A percentile compares a stretch with the other conserved stretches of the same genome.
Evolutionary conservation across 1,140 invertebrate species (phyloP).

Genomic region (Saccostrea glomerata): DNA sequence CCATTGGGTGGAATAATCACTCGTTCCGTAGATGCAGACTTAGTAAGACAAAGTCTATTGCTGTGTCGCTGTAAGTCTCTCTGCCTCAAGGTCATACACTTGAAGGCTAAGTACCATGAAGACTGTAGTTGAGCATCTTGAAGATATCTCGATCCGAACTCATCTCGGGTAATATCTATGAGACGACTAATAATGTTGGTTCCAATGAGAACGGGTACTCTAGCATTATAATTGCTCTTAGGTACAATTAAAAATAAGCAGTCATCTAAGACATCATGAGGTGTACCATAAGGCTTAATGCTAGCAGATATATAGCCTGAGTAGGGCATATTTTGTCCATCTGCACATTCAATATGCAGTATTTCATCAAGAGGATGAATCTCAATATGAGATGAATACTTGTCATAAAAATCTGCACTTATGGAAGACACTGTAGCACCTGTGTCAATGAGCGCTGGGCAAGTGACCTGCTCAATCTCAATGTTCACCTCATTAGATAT

Average conservation of each 20-base stretch:
- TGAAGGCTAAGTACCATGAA: neutral
- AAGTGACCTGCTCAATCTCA: slow-evolving; percentile 27
- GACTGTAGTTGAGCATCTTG: neutral
- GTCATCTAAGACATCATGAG: neutral
- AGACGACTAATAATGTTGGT: too few species aligned
- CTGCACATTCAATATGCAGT: slow-evolving; percentile 56
- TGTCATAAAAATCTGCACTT: slow-evolving; percentile 41
- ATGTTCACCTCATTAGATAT: neutral
- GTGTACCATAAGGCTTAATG: neutral
- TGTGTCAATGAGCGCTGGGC: slow-evolving; percentile 52
- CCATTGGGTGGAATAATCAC: neutral
- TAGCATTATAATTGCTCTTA: neutral
- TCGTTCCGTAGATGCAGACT: neutral
- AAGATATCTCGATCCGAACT: neutral
- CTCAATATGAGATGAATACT: slow-evolving; percentile 18
- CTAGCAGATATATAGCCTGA: slow-evolving; percentile 52
- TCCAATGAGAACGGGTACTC: too few species aligned
- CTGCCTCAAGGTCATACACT: neutral
- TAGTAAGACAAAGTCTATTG: neutral
- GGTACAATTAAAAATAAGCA: neutral
- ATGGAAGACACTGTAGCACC: slow-evolving; percentile 50
- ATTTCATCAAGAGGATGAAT: slow-evolving; percentile 41
- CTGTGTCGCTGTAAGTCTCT: neutral
- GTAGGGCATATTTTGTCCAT: slow-evolving; percentile 51
- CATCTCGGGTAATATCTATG: too few species aligned